phyloP scores from a whole-genome alignment of 2,113 vertebrate species.

The Sisor rabdophorus region DNA sequence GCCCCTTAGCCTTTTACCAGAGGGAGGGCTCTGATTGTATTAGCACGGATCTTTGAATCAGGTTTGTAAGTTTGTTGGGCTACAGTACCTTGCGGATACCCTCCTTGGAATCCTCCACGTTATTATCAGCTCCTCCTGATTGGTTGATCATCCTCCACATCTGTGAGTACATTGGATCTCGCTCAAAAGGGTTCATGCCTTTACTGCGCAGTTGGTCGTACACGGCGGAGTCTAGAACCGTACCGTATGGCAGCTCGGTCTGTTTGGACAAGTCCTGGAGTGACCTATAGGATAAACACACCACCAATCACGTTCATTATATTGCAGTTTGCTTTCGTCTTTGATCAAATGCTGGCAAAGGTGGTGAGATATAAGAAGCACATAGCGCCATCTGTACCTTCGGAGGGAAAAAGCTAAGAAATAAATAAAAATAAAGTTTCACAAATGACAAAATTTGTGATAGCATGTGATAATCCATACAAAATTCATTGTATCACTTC shows the following conservation, averaged over 20 bases:
- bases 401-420: conserved; percentile 37
- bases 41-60: too few species aligned
- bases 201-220: conserved; percentile 95
- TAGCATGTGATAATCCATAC: conserved; percentile 56
- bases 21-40: background rate
- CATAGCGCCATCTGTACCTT: conserved; percentile 51
- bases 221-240: conserved; percentile 91
- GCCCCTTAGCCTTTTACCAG: too few species aligned
- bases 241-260: conserved; percentile 94
- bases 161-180: conserved; percentile 96
- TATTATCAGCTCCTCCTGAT: conserved; percentile 91
- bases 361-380: conserved; percentile 36
- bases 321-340: conserved; percentile 20
- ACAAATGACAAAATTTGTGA: background rate
- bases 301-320: background rate
- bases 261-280: conserved; percentile 95
- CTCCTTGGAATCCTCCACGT: conserved; percentile 87
- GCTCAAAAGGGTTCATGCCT: conserved; percentile 95
- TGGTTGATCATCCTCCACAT: conserved; percentile 98
- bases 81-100: conserved; percentile 89
- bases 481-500: conserved; percentile 61
- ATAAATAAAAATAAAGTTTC: conserved; percentile 47
- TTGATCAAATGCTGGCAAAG: conserved; percentile 41
- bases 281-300: conserved; percentile 71
- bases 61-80: background rate